Evolutionary conservation across 2,888 invertebrate species (phyloP).

Genomic region (Rhagium mordax): DNA sequence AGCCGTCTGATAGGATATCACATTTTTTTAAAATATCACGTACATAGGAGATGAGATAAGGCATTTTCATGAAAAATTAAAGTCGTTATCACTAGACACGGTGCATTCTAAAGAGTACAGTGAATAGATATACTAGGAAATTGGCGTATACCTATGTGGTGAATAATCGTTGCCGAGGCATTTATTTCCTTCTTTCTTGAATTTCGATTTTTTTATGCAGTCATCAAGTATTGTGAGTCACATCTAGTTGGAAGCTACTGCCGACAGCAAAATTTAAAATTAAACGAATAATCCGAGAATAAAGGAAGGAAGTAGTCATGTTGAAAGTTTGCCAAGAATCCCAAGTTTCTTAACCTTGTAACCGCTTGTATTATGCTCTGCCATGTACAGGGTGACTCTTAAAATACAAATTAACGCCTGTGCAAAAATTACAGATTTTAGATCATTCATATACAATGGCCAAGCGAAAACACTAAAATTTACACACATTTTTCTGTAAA

Average conservation of each 20-base stretch:
- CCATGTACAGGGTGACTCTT: conserved; percentile 2
- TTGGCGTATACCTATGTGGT: background rate
- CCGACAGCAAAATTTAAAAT: conserved; percentile 26
- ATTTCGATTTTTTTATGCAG: conserved; percentile 8
- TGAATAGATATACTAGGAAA: background rate
- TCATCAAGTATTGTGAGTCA: conserved; percentile 24
- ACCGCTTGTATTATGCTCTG: conserved; percentile 25
- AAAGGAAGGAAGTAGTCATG: conserved; percentile 57
- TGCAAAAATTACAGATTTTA: background rate
- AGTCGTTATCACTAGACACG: background rate
- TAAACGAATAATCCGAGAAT: conserved; percentile 37
- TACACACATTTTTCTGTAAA: no score
- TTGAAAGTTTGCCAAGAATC: conserved; percentile 56
- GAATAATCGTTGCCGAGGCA: background rate
- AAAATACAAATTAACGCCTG: background rate
- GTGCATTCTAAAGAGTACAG: background rate
- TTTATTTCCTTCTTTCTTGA: conserved; percentile 7
- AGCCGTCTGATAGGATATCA: background rate
- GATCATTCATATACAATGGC: no score
- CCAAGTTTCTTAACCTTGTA: conserved; percentile 46
- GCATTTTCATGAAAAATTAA: background rate
- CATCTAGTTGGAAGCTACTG: conserved; percentile 16
- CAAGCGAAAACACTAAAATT: no score
- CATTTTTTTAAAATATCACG: background rate
- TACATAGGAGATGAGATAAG: no score